A percentile compares a stretch with the other conserved stretches of the same genome.
phyloP scores from a whole-genome alignment of 2,113 vertebrate genomes.

The Chionis minor region DNA sequence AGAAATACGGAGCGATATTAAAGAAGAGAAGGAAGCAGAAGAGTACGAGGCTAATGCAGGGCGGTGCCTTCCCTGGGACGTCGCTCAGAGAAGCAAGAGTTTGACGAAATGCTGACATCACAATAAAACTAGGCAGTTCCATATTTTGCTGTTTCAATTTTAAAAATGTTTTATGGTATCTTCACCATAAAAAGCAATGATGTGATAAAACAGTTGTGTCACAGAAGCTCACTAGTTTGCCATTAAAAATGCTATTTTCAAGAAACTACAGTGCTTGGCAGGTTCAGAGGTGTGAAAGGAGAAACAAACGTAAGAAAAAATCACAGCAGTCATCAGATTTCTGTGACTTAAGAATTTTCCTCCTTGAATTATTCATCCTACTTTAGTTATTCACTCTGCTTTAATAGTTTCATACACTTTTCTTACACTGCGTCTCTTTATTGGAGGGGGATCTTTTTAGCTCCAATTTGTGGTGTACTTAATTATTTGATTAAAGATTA shows the following conservation, averaged over 20 bases:
- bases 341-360: not conserved
- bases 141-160: not conserved
- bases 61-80: not conserved
- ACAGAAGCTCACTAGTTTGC: not conserved
- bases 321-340: not conserved
- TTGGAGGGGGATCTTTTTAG: not conserved
- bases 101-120: not conserved
- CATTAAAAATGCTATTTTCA: not conserved
- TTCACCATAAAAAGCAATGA: not conserved
- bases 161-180: not conserved
- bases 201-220: not conserved
- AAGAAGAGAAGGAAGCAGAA: not conserved
- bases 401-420: not conserved
- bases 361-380: conserved; percentile 6
- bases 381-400: not conserved
- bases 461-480: not conserved
- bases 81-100: not conserved
- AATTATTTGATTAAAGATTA: conserved; percentile 39
- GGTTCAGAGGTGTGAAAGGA: not conserved
- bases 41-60: not conserved
- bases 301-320: not conserved
- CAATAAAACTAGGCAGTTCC: not conserved
- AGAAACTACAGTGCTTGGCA: not conserved
- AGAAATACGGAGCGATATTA: not conserved
- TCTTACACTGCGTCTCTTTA: not conserved